phyloP scores from a whole-genome alignment of 2,888 invertebrate species.

The Thumatha senex region DNA sequence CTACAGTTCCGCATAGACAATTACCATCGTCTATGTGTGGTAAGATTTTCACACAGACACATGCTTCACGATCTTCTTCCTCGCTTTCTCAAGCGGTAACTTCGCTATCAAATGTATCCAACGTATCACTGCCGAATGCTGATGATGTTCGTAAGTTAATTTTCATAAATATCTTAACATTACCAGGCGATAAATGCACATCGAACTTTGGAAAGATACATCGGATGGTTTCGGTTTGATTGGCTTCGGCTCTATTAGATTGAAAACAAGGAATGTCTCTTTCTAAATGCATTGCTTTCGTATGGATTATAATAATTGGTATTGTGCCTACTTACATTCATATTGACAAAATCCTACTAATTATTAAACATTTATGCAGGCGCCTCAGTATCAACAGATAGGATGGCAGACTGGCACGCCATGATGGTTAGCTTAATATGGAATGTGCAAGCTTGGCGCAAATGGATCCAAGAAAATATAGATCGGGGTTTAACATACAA shows the following conservation, averaged over 20 bases:
- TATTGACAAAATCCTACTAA: not conserved
- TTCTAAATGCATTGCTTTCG: too few relatives aligned
- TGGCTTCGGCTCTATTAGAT: too few relatives aligned
- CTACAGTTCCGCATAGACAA: not conserved
- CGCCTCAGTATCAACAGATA: constrained; percentile 60
- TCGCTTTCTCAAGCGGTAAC: not conserved
- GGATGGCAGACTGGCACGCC: constrained; percentile 71
- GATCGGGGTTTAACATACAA: constrained; percentile 50
- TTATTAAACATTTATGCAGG: constrained; percentile 32
- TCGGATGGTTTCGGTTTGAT: too few relatives aligned
- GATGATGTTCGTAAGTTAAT: constrained; percentile 39
- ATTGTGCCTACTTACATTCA: not conserved
- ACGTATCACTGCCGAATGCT: not conserved
- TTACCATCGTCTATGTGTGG: constrained; percentile 41
- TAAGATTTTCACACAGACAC: constrained; percentile 16
- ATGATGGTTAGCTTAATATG: constrained; percentile 73
- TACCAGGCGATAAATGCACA: too few relatives aligned
- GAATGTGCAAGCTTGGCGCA: constrained; percentile 73
- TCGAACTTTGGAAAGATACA: too few relatives aligned
- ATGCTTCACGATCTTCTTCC: not conserved
- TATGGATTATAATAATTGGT: not conserved
- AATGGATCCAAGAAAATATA: constrained; percentile 70
- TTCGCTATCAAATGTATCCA: not conserved
- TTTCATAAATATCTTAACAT: not conserved
- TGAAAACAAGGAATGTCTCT: too few relatives aligned